These are phyloP conservation scores for Strigops habroptila DNA, from an alignment of 2,113 vertebrate genomes.

Conservation along the genomic window DNA sequence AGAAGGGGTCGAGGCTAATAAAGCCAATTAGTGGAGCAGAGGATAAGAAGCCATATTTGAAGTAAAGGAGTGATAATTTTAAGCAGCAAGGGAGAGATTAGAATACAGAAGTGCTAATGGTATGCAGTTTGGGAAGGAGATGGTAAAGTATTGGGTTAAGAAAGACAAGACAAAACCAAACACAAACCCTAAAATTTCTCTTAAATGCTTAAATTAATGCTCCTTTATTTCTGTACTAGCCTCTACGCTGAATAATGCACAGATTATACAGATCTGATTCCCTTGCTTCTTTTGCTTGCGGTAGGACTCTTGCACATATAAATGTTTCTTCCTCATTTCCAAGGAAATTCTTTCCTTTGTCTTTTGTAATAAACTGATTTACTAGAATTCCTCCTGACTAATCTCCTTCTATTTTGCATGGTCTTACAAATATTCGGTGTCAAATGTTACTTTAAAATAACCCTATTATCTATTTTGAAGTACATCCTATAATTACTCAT, in stretches of 20 bases:
- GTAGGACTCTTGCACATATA: neutral
- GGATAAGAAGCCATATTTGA: slow-evolving; percentile 71
- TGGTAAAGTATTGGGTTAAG: slow-evolving; percentile 26
- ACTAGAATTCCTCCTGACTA: neutral
- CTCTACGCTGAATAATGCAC: slow-evolving; percentile 16
- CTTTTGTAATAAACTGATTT: slow-evolving; percentile 41
- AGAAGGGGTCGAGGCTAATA: slow-evolving; percentile 66
- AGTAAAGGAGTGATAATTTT: slow-evolving; percentile 75
- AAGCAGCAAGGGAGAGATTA: slow-evolving; percentile 71
- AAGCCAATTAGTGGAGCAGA: slow-evolving; percentile 69
- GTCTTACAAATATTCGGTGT: slow-evolving; percentile 3
- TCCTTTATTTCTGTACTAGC: slow-evolving; percentile 18
- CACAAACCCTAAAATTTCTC: slow-evolving; percentile 40
- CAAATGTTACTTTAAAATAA: slow-evolving; percentile 44
- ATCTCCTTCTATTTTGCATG: slow-evolving; percentile 12
- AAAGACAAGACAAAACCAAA: slow-evolving; percentile 44
- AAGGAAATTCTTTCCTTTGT: slow-evolving; percentile 44
- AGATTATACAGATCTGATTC: neutral
- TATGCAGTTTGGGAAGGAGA: slow-evolving; percentile 63
- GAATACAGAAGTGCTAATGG: slow-evolving; percentile 69
- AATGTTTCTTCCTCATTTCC: slow-evolving; percentile 33
- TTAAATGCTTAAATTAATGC: slow-evolving; percentile 45
- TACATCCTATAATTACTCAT: slow-evolving; percentile 11
- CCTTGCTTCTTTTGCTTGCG: neutral
- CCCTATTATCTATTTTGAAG: neutral